Conservation (phyloP, 2,888 invertebrate genomes). For the Troides helena region DNA sequence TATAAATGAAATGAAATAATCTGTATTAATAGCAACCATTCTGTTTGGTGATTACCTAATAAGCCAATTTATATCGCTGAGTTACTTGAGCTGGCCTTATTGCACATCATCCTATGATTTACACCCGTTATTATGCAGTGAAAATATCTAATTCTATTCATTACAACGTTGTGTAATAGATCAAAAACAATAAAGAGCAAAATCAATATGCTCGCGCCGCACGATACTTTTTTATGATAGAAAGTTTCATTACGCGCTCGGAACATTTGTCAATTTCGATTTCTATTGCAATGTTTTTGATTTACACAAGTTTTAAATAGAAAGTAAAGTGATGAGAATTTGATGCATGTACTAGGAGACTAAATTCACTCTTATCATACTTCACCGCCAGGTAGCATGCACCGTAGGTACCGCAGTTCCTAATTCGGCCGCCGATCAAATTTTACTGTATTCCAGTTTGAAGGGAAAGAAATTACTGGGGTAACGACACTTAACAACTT, state of each 20-base stretch:
- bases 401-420: too few species aligned
- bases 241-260: slow-evolving; percentile 31
- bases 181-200: slow-evolving; percentile 35
- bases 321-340: slow-evolving; percentile 1
- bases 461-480: too few species aligned
- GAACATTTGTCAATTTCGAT: slow-evolving; percentile 19
- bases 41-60: slow-evolving; percentile 10
- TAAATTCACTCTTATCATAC: too few species aligned
- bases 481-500: too few species aligned
- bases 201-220: slow-evolving; percentile 36
- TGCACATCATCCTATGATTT: slow-evolving; percentile 24
- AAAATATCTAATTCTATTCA: slow-evolving; percentile 29
- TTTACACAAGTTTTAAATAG: slow-evolving; percentile 3
- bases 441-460: too few species aligned
- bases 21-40: slow-evolving; percentile 14
- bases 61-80: slow-evolving; percentile 6
- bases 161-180: slow-evolving; percentile 34
- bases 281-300: not conserved
- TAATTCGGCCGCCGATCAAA: too few species aligned
- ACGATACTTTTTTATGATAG: slow-evolving; percentile 38
- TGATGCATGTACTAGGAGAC: not conserved
- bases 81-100: slow-evolving; percentile 4
- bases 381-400: too few species aligned
- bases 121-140: slow-evolving; percentile 20
- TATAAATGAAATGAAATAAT: slow-evolving; percentile 1